Evolutionary conservation across 2,797 vertebrate genomes (phyloP), one percentile per base, ranked within the genome.

Genomic region (Rachycentron canadum): DNA sequence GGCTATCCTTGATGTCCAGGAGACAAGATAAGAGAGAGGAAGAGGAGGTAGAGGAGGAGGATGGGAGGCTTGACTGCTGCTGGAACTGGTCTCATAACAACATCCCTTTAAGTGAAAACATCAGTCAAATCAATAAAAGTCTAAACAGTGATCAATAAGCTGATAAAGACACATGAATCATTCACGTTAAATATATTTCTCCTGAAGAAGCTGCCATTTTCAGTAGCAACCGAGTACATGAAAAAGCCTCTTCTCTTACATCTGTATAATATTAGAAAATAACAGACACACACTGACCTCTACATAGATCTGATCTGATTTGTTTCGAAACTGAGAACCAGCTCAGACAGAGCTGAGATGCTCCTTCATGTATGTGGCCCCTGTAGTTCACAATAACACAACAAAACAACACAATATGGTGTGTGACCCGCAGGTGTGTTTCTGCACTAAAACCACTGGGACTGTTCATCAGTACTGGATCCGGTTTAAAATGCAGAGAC

Each of bases 341-440:
- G 34, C 34, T 36, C 6, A 36, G 34, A 36, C 34, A 36, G 3
- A 36, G 6, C 34, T 36, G 34, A 36, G 34, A 36, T 10, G 7
- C 34, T 32, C 32, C 32, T 32, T 32, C 32, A 3, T 32, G 32
- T 32, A 3, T 32, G 75, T 76, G 61, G 61, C 59, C 19, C 19
- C 3, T 45, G 4, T 10, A 7, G 85, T 52, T 52, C 76, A 87
- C 52, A 86, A 76, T 70, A 72, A 21, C 36, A 40, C 7, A 7
- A 40, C 19, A 13, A 50, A 57, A 43, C 23, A 52, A 62, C 58
- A 57, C 40, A 19, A 63, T 10, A 30, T 66, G 52, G 53, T 55
- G 19, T 30, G 43, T 34, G 30, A 12, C 17, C 55, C 10, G 10
- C 4, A 2, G 11, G 19, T 5, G 30, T 30, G 4, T 38, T 26